Evolutionary conservation across 2,888 invertebrate species (phyloP).

Genomic region (Lamproptera curius): DNA sequence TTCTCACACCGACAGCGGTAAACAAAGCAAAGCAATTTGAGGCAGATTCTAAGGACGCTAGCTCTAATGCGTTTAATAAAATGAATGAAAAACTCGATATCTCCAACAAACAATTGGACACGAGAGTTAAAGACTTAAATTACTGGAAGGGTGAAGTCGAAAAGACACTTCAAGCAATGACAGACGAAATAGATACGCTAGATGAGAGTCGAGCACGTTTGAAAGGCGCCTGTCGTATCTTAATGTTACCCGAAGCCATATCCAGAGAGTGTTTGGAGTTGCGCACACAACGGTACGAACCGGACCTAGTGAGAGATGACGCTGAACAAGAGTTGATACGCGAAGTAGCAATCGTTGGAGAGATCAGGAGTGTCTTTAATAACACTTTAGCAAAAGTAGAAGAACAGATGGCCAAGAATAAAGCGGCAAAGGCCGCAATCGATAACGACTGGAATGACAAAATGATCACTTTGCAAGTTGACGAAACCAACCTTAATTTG

Average conservation of each 20-base stretch:
- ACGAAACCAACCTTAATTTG: constrained; percentile 81
- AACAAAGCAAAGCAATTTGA: constrained; percentile 52
- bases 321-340: constrained; percentile 89
- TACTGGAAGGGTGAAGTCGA: constrained; percentile 84
- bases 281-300: constrained; percentile 83
- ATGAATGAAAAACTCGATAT: constrained; percentile 72
- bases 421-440: constrained; percentile 85
- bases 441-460: constrained; percentile 96
- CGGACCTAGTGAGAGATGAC: constrained; percentile 86
- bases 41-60: constrained; percentile 40
- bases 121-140: constrained; percentile 63
- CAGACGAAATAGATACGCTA: constrained; percentile 81
- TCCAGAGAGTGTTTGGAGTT: constrained; percentile 84
- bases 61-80: constrained; percentile 77
- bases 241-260: constrained; percentile 86
- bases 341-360: constrained; percentile 85
- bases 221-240: constrained; percentile 81
- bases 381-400: constrained; percentile 83
- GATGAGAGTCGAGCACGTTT: constrained; percentile 81
- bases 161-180: constrained; percentile 78
- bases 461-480: constrained; percentile 84
- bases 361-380: constrained; percentile 80
- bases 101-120: constrained; percentile 51
- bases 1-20: constrained; percentile 55
- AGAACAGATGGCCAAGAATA: constrained; percentile 83